Percentiles rank a stretch among this genome's conserved stretches.
Conservation (phyloP, 92 coral and sea anemone genomes). For the Metridium senile region DNA sequence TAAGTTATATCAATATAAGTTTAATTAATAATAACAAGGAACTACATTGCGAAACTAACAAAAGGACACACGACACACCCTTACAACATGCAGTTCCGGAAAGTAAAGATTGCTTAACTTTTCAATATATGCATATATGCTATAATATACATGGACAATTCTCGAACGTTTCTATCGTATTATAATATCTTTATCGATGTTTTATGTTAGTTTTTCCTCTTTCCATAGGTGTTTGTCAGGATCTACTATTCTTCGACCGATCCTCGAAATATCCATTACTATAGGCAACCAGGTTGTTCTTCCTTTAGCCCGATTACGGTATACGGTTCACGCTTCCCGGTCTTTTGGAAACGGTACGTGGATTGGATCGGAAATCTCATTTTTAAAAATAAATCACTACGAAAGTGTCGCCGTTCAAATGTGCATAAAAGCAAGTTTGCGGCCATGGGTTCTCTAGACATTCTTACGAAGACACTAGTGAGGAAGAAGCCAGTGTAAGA, state of each 20-base stretch:
- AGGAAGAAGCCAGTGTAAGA: neutral
- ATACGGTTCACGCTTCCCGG: neutral
- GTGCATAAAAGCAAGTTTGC: neutral
- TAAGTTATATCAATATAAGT: no score
- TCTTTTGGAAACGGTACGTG: neutral
- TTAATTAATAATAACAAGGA: no score
- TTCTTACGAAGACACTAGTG: neutral
- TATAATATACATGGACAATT: no score
- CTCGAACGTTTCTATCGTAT: no score
- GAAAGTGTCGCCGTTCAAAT: neutral
- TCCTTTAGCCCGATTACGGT: neutral
- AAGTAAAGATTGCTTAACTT: no score
- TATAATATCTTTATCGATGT: no score
- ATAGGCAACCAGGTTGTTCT: neutral
- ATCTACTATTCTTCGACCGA: neutral
- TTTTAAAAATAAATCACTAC: neutral
- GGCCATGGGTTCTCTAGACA: neutral
- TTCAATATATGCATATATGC: no score
- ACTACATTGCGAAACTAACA: no score
- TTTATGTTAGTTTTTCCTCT: no score
- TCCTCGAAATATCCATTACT: neutral
- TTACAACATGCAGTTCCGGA: no score
- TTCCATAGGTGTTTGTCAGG: neutral
- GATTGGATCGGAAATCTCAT: neutral
- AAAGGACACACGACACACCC: no score